Evolutionary conservation across 2,888 invertebrate species (phyloP), one percentile per base, ranked within the genome.

Genomic region (Plebejus argus): DNA sequence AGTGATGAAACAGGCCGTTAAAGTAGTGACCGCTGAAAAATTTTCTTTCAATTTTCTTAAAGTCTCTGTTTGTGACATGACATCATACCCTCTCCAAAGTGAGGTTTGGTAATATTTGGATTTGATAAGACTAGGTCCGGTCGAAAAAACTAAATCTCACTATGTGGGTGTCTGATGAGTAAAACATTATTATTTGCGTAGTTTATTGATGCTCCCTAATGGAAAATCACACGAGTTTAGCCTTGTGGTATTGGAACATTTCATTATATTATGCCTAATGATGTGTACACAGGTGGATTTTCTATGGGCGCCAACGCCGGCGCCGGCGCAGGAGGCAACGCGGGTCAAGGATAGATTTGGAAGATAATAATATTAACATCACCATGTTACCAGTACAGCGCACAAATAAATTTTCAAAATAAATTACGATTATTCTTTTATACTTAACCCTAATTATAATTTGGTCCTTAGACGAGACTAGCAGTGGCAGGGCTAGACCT

Each of bases 241-340:
- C 56, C 70, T 39, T 35, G 56, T 70, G 6, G 7, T 39, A 35
- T 8, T 71, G n/a, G 3, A 7, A 70, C 5, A 33, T 33, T 53
- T 53, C 18, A n/a, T 18, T 8, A 35, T 7, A 18, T 4, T 61
- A 7, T 71, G 1, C 20, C 20, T 20, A 23, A 72, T 53, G 49
- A 10, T 74, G 18, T 45, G 45, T 49, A 28, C 20, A 74, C 74
- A 74, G 74, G 49, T 74, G 74, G 74, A 49, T 53, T 74, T 28
- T 74, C 74, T 23, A 18, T 74, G 49, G 74, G 74, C 12, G 74
- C 74, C 1, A 18, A 18, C 74, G 74, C 49, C 7, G 45, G 45
- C 74, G 74, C 49, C 7, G 45, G 45, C 15, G 71, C 71, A 7
- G 45, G 45, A 1, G 72, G 45, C 3, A 23, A 1, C 23, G 74